phyloP scores from a whole-genome alignment of 1,140 invertebrate genomes.

The Campoletis sonorensis region DNA sequence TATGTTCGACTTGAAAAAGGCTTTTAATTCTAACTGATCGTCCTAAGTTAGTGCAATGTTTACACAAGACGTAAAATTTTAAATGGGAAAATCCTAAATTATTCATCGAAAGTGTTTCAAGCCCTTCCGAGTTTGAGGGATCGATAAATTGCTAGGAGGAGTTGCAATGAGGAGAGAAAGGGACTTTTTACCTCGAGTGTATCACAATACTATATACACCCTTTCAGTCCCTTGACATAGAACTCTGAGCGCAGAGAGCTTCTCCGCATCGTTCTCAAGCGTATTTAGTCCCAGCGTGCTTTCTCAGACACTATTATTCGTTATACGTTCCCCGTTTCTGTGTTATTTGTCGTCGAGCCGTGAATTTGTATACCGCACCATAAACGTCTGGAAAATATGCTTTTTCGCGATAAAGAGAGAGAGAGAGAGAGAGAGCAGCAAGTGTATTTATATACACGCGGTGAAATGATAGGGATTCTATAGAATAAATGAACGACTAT shows the following conservation, averaged over 20 bases:
- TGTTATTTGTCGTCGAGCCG: constrained; percentile 23
- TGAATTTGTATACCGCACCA: constrained; percentile 25
- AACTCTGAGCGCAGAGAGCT: neutral
- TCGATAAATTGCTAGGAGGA: neutral
- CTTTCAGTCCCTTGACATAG: neutral
- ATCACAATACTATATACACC: neutral
- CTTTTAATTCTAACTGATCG: no score
- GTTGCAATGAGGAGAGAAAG: constrained; percentile 13
- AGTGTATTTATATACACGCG: neutral
- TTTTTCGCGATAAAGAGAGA: constrained; percentile 27
- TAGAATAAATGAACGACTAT: neutral
- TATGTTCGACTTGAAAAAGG: no score
- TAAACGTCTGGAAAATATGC: constrained; percentile 30
- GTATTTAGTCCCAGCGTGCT: constrained; percentile 17
- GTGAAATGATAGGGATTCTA: neutral
- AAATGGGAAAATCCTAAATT: neutral
- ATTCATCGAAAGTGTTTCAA: neutral
- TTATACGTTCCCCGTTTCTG: neutral
- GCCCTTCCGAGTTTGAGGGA: neutral
- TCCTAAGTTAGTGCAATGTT: no score
- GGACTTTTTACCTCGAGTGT: neutral
- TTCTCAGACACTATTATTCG: constrained; percentile 24
- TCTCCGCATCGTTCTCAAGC: neutral
- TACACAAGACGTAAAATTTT: no score
- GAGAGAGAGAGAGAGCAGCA: neutral